phyloP scores from a whole-genome alignment of 1,140 invertebrate genomes.

The Neodiprion pinetum region DNA sequence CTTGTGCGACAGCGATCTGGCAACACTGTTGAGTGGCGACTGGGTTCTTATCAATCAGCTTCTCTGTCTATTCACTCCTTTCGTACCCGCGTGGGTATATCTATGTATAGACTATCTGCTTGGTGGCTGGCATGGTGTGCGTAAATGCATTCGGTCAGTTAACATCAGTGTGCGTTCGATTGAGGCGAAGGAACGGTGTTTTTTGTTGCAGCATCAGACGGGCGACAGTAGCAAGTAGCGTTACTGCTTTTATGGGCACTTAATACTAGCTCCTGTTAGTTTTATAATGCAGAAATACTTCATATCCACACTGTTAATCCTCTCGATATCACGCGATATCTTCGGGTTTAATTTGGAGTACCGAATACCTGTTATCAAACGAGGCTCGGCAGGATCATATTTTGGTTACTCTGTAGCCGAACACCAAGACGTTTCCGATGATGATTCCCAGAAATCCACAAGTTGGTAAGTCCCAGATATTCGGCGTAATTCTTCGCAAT shows the following conservation, averaged over 20 bases:
- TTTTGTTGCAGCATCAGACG: no score
- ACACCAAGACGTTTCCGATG: constrained; percentile 68
- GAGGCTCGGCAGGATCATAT: constrained; percentile 74
- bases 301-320: constrained; percentile 49
- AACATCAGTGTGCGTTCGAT: no score
- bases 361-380: constrained; percentile 83
- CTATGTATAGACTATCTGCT: no score
- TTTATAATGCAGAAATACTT: constrained; percentile 42
- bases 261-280: constrained; percentile 43
- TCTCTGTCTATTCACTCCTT: no score
- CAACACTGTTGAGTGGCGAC: no score
- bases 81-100: no score
- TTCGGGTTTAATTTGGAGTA: constrained; percentile 83
- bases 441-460: constrained; percentile 47
- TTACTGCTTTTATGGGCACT: neutral
- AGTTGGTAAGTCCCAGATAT: constrained; percentile 66
- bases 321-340: constrained; percentile 56
- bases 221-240: no score
- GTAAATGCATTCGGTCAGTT: no score
- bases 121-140: no score
- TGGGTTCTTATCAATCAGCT: no score
- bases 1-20: no score
- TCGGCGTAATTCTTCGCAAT: neutral
- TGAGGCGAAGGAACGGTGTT: no score
- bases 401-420: constrained; percentile 91